Base-by-base conservation (phyloP, 2,888 invertebrate species). In the Synanthedon myopaeformis region DNA sequence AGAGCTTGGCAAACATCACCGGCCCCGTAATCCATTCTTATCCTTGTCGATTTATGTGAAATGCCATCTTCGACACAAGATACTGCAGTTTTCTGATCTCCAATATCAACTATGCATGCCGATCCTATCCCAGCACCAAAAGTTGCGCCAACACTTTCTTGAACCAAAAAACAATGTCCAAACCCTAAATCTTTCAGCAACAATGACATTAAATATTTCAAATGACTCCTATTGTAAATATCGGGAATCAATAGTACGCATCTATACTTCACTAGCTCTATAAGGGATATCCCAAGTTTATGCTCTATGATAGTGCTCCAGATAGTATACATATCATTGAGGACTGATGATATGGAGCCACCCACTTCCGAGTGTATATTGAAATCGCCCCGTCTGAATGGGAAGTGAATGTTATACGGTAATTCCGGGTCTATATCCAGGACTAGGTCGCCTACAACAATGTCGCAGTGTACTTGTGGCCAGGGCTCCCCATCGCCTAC, bases 21-120 rank as follows among this genome's bases (percentile, higher is more conserved):
- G 3, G 96, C 95, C 3, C 97, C 97, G 70, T 96, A 96, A 62
- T 95, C 94, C 88, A 97, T 90, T 53, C 94, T 82, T 67, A 93
- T 91, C 69, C 97, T 89, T 0, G 97, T 96, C 59, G 93, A 93
- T 61, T 94, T 91, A 68, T 96, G 96, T 23, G 97, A 97, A 57
- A 98, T 94, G 1, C 97, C 97, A 87, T 98, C 98, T 84, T 98
- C 98, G 1, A 98, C 96, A 83, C 98, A 98, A 2, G 96, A 96
- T 17, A 98, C 94, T 0, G 97, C 96, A 0, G 96, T 96, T 85
- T 98, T 98, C 74, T 97, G 96, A 72, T 97, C 97, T 0, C 98
- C 98, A 53, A 98, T 93, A 74, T 98, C 97, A 0, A 98, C 94
- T 0, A 98, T 96, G 82, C 98, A 98, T 0, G 97, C 97, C 68